Percentiles rank a stretch among this genome's conserved stretches.
Conservation (phyloP, 2,888 invertebrate genomes). For the Euzophera pinguis region DNA sequence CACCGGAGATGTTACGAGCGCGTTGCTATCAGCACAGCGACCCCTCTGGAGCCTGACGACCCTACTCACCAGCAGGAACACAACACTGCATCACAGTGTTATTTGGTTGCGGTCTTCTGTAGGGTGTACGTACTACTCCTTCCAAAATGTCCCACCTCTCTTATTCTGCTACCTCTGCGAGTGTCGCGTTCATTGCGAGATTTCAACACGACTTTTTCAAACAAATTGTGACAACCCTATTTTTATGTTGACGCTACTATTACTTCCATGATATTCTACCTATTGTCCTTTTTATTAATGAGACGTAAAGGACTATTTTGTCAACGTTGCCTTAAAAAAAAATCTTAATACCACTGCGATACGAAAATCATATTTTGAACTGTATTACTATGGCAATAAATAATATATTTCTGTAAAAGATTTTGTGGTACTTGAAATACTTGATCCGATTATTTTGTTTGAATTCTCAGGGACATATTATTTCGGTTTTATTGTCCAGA, state of each 20-base stretch:
- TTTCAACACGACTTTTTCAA: background rate
- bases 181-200: too few species aligned
- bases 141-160: too few species aligned
- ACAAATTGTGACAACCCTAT: background rate
- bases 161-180: too few species aligned
- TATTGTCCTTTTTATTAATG: constrained; percentile 5
- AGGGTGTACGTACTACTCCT: too few species aligned
- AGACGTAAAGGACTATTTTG: constrained; percentile 2
- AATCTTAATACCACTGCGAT: background rate
- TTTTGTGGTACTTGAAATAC: background rate
- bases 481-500: constrained; percentile 8
- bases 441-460: constrained; percentile 27
- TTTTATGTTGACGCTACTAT: background rate
- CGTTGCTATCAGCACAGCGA: too few species aligned
- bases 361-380: background rate
- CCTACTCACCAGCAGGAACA: too few species aligned
- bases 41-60: too few species aligned
- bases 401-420: background rate
- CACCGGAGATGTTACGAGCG: too few species aligned
- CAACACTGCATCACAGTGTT: too few species aligned
- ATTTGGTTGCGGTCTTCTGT: too few species aligned
- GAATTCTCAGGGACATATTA: constrained; percentile 22
- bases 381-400: background rate
- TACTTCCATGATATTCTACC: background rate
- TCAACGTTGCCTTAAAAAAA: background rate